These are phyloP conservation scores for Thalassaphorura encarpata DNA, from an alignment of 1,140 invertebrate species.

Conservation along the genomic window DNA sequence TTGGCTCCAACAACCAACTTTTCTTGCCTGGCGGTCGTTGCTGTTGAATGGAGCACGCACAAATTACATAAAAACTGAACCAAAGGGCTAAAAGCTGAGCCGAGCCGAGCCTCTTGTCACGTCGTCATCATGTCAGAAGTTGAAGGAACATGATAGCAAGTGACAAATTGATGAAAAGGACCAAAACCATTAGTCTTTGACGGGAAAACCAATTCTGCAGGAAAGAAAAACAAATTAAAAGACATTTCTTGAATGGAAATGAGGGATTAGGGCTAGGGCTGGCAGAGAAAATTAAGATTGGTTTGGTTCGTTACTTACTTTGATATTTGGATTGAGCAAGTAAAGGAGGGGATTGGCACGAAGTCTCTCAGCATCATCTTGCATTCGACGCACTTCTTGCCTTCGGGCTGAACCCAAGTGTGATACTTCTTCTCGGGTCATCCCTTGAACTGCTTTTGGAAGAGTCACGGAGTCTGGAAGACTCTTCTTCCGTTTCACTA, in stretches of 20 bases:
- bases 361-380: conserved; percentile 83
- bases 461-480: conserved; percentile 82
- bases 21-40: no score
- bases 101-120: no score
- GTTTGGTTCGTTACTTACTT: conserved; percentile 56
- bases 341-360: conserved; percentile 88
- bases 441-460: conserved; percentile 60
- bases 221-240: conserved; percentile 27
- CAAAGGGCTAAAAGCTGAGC: neutral
- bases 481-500: conserved; percentile 82
- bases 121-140: conserved; percentile 60
- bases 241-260: conserved; percentile 3
- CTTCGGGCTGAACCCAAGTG: conserved; percentile 80
- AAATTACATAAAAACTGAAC: neutral
- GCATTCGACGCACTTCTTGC: conserved; percentile 81
- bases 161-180: conserved; percentile 90
- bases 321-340: conserved; percentile 89
- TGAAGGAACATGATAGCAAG: conserved; percentile 96
- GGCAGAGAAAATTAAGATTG: neutral
- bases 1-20: no score
- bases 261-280: neutral
- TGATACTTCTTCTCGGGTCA: conserved; percentile 91
- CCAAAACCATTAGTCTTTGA: conserved; percentile 88
- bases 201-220: conserved; percentile 95
- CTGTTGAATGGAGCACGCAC: no score